Evolutionary conservation across 2,797 vertebrate species (phyloP).

Genomic region (Acipenser ruthenus): DNA sequence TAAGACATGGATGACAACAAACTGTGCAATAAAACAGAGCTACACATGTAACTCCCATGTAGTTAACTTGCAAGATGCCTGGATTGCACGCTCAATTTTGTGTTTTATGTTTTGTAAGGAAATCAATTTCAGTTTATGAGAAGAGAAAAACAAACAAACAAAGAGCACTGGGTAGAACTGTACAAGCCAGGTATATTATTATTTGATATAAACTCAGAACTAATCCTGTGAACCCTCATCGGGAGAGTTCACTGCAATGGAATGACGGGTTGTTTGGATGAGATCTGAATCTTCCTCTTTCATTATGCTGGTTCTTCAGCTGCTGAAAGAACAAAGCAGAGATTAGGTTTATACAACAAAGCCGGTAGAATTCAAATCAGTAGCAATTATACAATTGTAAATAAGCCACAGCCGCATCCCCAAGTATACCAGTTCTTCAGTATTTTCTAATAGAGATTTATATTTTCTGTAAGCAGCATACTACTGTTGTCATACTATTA

Average conservation of each 20-base stretch:
- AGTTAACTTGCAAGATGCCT: slow-evolving; percentile 49
- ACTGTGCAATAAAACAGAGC: slow-evolving; percentile 70
- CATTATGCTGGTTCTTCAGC: slow-evolving; percentile 58
- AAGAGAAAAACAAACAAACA: slow-evolving; percentile 22
- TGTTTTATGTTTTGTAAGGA: slow-evolving; percentile 27
- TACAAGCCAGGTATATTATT: slow-evolving; percentile 70
- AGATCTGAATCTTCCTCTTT: slow-evolving; percentile 56
- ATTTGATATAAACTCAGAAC: slow-evolving; percentile 67
- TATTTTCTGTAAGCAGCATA: no score
- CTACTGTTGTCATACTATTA: no score
- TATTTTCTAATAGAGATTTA: no score
- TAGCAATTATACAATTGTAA: no score
- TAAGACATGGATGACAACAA: slow-evolving; percentile 70
- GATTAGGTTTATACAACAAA: no score
- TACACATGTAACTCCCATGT: slow-evolving; percentile 59
- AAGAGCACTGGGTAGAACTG: slow-evolving; percentile 61
- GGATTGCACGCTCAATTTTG: slow-evolving; percentile 52
- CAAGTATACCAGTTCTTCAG: no score
- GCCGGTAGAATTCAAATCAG: no score
- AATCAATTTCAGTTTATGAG: slow-evolving; percentile 40
- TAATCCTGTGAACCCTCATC: slow-evolving; percentile 61
- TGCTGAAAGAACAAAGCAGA: slow-evolving; percentile 52
- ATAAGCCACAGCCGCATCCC: no score
- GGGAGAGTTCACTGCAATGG: slow-evolving; percentile 66
- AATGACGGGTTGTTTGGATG: slow-evolving; percentile 62